Evolutionary conservation across 2,113 vertebrate genomes (phyloP).

Genomic region (Anoplopoma fimbria): DNA sequence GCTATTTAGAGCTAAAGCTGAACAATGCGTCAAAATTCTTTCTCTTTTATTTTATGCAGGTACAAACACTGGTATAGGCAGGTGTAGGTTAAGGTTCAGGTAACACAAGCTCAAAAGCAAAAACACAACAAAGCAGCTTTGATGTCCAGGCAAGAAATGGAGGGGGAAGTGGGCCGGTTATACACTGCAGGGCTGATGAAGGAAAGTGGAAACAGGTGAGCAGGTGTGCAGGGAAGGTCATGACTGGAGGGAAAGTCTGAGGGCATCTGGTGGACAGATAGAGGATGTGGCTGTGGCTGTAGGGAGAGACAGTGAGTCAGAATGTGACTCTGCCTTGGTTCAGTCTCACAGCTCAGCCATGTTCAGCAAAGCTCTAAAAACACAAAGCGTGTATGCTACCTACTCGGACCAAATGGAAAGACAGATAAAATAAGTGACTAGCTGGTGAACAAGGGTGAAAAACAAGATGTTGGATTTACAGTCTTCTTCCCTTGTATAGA

Average conservation of each 20-base stretch:
- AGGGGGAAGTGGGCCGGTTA: not conserved
- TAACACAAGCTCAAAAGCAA: not conserved
- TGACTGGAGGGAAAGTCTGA: not conserved
- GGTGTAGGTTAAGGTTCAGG: not conserved
- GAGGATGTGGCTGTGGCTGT: not conserved
- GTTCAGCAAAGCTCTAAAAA: not conserved
- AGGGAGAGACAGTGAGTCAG: not conserved
- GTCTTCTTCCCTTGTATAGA: not conserved
- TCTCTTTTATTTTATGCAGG: not conserved
- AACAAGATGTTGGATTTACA: not conserved
- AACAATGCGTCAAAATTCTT: not conserved
- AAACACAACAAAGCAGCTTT: not conserved
- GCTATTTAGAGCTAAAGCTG: not conserved
- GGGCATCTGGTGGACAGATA: not conserved
- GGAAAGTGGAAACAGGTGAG: conserved; percentile 4
- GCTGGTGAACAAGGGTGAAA: not conserved
- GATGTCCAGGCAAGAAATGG: not conserved
- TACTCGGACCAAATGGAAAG: not conserved
- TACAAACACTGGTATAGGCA: not conserved
- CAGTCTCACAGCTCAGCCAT: not conserved
- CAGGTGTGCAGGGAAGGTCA: not conserved
- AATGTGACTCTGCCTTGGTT: not conserved
- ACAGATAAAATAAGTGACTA: not conserved
- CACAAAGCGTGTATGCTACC: not conserved
- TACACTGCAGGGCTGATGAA: not conserved